Percentiles rank a stretch among this genome's conserved stretches.
These are phyloP conservation scores for Plectrocnemia conspersa DNA, from an alignment of 1,140 invertebrate genomes.

Conservation along the genomic window DNA sequence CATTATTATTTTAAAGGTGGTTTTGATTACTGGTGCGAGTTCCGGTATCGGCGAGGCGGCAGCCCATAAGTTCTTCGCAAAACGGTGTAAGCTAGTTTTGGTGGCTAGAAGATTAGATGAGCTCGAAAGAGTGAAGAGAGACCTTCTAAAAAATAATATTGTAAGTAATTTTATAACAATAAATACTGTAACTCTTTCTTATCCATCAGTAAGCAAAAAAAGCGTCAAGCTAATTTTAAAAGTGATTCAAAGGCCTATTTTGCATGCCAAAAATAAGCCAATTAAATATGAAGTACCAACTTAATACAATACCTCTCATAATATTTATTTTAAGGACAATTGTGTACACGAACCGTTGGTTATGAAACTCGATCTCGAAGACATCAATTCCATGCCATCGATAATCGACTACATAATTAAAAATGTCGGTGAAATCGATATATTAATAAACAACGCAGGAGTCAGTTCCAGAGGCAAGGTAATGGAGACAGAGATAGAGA, in stretches of 20 bases:
- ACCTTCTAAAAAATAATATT: constrained; percentile 57
- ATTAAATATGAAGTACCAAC: too few species aligned
- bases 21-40: constrained; percentile 91
- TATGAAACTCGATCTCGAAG: constrained; percentile 70
- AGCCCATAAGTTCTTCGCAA: constrained; percentile 76
- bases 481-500: constrained; percentile 69
- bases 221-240: background rate
- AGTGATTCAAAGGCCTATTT: too few species aligned
- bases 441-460: constrained; percentile 91
- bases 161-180: constrained; percentile 44
- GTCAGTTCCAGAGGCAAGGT: constrained; percentile 78
- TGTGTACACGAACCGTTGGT: constrained; percentile 65
- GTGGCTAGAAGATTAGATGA: constrained; percentile 72
- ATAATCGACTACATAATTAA: constrained; percentile 63
- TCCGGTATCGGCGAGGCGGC: constrained; percentile 89
- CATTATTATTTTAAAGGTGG: constrained; percentile 60
- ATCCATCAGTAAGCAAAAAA: constrained; percentile 7
- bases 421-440: constrained; percentile 74
- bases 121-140: constrained; percentile 71
- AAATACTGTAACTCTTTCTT: too few species aligned
- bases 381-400: constrained; percentile 60
- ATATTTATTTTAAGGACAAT: background rate
- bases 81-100: constrained; percentile 80
- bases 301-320: too few species aligned
- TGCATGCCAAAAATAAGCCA: too few species aligned